phyloP scores from a whole-genome alignment of 2,888 invertebrate species.

The Hedya salicella region DNA sequence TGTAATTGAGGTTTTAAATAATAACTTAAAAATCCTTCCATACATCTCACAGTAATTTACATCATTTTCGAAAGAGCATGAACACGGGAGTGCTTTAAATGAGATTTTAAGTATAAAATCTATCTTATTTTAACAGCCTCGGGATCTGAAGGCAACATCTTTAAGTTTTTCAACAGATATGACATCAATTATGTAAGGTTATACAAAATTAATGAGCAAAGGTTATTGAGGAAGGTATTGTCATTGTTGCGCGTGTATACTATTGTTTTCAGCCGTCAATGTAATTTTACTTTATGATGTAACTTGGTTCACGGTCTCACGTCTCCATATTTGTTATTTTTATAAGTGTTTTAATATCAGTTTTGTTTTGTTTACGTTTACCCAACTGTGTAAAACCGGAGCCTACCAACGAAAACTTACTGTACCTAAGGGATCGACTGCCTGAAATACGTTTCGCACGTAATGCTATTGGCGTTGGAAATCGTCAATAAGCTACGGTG shows the following conservation, averaged over 20 bases:
- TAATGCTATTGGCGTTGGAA: no score
- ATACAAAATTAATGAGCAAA: slow-evolving; percentile 28
- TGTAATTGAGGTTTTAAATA: no score
- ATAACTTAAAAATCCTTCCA: no score
- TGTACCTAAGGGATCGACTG: no score
- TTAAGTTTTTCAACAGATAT: slow-evolving; percentile 3
- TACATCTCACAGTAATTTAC: no score
- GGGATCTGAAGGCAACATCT: not conserved
- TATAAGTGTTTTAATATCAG: not conserved
- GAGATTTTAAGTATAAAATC: not conserved
- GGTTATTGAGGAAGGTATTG: slow-evolving; percentile 25
- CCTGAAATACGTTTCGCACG: no score
- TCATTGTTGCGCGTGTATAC: slow-evolving; percentile 28
- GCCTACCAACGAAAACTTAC: no score
- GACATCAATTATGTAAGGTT: slow-evolving; percentile 16
- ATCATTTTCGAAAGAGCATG: no score
- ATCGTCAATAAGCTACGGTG: no score
- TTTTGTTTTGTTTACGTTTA: not conserved
- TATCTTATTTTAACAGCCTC: not conserved
- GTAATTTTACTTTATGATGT: slow-evolving; percentile 16
- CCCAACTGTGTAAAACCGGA: no score
- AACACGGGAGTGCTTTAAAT: no score
- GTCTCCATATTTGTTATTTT: not conserved
- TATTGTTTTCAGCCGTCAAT: slow-evolving; percentile 33
- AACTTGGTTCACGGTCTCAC: slow-evolving; percentile 24